Evolutionary conservation across 2,888 invertebrate species (phyloP), one percentile per base, ranked within the genome.

Genomic region (Lithophane ornitopus): DNA sequence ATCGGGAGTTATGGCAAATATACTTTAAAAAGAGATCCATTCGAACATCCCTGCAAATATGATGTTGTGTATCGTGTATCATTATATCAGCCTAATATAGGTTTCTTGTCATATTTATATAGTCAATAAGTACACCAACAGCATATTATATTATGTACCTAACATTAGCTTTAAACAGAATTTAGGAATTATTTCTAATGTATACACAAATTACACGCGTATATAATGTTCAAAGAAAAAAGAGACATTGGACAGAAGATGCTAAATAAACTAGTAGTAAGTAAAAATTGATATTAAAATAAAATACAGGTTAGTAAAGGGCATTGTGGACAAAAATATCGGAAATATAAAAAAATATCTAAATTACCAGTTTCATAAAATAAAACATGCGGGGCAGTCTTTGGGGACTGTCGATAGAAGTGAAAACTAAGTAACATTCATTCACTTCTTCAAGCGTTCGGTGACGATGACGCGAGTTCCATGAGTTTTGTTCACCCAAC

Each of bases 21-120:
- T 81, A 81, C 22, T 81, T 78, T 14, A 78, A 58, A 59, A 59
- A 59, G 52, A 78, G n/a, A 19, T 74, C 74, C 1, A 52, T 74
- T 44, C 81, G 44, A n/a, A 28, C 22, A n/a, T 81, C 78, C 0
- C 14, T 81, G 8, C 16, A 59, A 44, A 14, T 81, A 16, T 39
- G 6, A 28, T 12, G 16, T 39, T 41, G 12, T 44, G 11, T n/a
- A 12, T 3, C n/a, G 12, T 44, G 11, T n/a, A 12, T 3, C n/a
- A 12, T 46, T 2, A 22, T 14, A 26, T 2, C 26, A 65, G 0
- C 28, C 3, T 49, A 28, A 1, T 65, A 28, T 28, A 46, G 3
- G 8, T 0, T 0, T n/a, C 0, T 26, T 19, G 12, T 44, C 11
- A 63, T 44, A 44, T 58, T 28, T 16, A 58, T 16, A 3, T 58